These are phyloP conservation scores for Onychostruthus taczanowskii DNA, from an alignment of 2,113 vertebrate genomes.

Conservation along the genomic window DNA sequence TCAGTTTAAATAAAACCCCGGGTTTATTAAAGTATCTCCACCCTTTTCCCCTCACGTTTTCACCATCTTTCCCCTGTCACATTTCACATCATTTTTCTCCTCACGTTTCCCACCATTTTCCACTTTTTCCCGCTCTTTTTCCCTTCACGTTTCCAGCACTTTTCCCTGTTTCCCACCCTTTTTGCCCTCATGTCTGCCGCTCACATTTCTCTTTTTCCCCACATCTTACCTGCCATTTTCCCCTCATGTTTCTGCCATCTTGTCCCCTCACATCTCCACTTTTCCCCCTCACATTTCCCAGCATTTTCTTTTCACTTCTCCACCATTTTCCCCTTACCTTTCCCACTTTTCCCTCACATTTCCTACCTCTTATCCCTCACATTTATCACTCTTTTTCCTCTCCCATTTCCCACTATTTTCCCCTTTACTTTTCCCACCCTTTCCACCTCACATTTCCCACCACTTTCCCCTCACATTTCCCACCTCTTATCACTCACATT, in stretches of 20 bases:
- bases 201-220: neutral
- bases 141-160: too few species aligned
- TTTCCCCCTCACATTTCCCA: too few species aligned
- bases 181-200: neutral
- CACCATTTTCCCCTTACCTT: too few species aligned
- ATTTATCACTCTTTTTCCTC: too few species aligned
- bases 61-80: neutral
- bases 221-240: neutral
- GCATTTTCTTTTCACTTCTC: too few species aligned
- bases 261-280: neutral
- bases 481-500: neutral
- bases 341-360: too few species aligned
- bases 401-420: neutral
- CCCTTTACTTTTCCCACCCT: too few species aligned
- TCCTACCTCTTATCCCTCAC: too few species aligned
- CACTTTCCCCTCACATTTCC: neutral
- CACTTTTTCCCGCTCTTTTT: neutral
- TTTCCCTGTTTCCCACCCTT: neutral
- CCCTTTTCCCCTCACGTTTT: neutral
- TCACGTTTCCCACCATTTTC: neutral
- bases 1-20: too few species aligned
- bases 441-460: neutral
- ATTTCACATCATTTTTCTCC: neutral
- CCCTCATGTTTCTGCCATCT: neutral
- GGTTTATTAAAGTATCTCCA: neutral